Base-by-base conservation (phyloP, 1,140 invertebrate genomes). In the Adelges cooleyi region DNA sequence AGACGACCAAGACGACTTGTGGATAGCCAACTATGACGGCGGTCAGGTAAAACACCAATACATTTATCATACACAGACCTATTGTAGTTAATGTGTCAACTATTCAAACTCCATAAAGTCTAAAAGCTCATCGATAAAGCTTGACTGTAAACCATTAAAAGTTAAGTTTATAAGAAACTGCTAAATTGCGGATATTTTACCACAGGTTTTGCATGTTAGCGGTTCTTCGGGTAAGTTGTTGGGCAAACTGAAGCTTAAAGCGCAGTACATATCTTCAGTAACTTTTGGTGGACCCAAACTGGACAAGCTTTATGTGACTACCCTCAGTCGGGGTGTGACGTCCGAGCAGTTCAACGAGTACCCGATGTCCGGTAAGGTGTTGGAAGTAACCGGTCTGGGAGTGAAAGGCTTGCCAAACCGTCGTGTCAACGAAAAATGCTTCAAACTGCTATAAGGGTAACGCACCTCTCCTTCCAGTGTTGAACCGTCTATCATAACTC, bases 361-460 rank as follows among this genome's bases (percentile, higher is more conserved):
- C 38, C 77, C 83, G 9, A 74, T 81, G 2, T 81, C 84, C 46
- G 90, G 90, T 15, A 78, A 82, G 65, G 75, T 89, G 11, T 92
- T 89, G 73, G 78, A 79, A 65, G 75, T 92, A 4, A 81, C 80
- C 2, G 82, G 82, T 13, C 75, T 87, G 18, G 81, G 80, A 4
- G 82, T 80, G 3, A 80, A 75, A 65, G 87, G 87, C 0, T 38
- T 56, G 15, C 68, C 44, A 15, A 69, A 69, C 25, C 66, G 10
- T 49, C 67, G 36, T 3, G 54, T 59, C 27, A 49, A 22, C 8
- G 38, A 44, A 17, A 62, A 62, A 33, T 62, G 56, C 46, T 62
- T 62, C n/a, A n/a, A n/a, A n/a, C n/a, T n/a, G n/a, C n/a, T n/a
- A n/a, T n/a, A n/a, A n/a, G n/a, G n/a, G n/a, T n/a, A n/a, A n/a